Evolutionary conservation across 2,113 vertebrate genomes (phyloP).

Genomic region (Paramisgurnus dabryanus): DNA sequence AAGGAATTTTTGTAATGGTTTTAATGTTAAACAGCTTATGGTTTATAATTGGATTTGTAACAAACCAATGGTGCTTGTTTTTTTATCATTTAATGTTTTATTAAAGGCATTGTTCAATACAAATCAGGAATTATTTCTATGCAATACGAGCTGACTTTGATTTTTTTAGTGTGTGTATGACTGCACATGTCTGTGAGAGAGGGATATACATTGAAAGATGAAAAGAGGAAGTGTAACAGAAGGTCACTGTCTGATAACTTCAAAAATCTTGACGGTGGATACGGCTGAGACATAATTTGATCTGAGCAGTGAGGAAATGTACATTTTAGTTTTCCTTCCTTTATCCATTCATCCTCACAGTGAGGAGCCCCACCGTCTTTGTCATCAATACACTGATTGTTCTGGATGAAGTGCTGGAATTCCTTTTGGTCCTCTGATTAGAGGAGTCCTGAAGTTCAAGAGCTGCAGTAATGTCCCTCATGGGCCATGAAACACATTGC

Average conservation of each 20-base stretch:
- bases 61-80: too few relatives aligned
- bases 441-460: neutral
- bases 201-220: neutral
- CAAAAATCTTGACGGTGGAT: conserved; percentile 12
- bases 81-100: too few relatives aligned
- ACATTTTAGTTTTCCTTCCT: neutral
- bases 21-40: too few relatives aligned
- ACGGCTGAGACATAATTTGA: neutral
- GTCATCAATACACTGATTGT: conserved; percentile 57
- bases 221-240: neutral
- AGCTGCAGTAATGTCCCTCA: conserved; percentile 10
- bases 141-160: too few relatives aligned
- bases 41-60: too few relatives aligned
- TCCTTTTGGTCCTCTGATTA: conserved; percentile 29
- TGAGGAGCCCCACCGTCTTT: conserved; percentile 31
- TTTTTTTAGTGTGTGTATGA: neutral
- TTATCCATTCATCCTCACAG: conserved; percentile 3
- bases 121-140: too few relatives aligned
- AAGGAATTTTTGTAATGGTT: too few relatives aligned
- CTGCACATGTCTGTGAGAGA: neutral
- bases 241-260: neutral
- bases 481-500: neutral
- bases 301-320: neutral
- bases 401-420: conserved; percentile 43
- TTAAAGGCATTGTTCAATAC: too few relatives aligned